Base-by-base conservation (phyloP, 2,113 vertebrate genomes). In the Neodon shergylaensis region DNA sequence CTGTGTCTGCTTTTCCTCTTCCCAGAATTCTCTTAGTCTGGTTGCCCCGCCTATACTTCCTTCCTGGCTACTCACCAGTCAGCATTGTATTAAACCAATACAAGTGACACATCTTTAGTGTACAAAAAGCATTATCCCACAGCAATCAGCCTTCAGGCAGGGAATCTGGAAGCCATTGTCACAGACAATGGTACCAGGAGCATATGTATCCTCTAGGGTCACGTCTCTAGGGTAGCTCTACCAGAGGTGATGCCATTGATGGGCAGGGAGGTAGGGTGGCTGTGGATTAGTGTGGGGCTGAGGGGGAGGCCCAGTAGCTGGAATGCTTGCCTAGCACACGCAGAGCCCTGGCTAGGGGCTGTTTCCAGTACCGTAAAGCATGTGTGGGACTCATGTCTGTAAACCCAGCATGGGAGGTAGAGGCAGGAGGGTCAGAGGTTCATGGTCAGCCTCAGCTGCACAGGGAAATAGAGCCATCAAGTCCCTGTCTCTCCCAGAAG, bases 191-290 rank as follows among this genome's bases (percentile, higher is more conserved):
- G 66, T 16, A 28, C 66, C 13, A 52, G 47, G 31, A 49, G 17
- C 42, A 14, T 33, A 65, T 5, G 2, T 54, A 70, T 31, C 11
- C 17, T 31, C 44, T 36, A 21, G 24, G 44, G 31, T 0, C 0
- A 33, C 49, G 33, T 13, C 31, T 24, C 5, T n/a, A 47, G 16
- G 17, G 17, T 52, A n/a, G 24, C 44, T 36, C 44, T 36, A 28
- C 85, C 52, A 54, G 49, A 24, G 6, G 0, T 33, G 86, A 66
- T 36, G 44, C 21, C 21, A 7, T 6, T 39, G 72, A 16, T 33
- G 31, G 47, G 26, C 47, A 36, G 72, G 49, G 52, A 3, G 13
- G 26, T 1, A 5, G 81, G 26, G 24, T 31, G 49, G n/a, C 11
- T 68, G 65, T 16, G 36, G 44, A 52, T 19, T 16, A 4, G 3